Percentiles rank a stretch among this genome's conserved stretches.
These are phyloP conservation scores for Myopa testacea DNA, from an alignment of 2,888 invertebrate species.

Conservation along the genomic window DNA sequence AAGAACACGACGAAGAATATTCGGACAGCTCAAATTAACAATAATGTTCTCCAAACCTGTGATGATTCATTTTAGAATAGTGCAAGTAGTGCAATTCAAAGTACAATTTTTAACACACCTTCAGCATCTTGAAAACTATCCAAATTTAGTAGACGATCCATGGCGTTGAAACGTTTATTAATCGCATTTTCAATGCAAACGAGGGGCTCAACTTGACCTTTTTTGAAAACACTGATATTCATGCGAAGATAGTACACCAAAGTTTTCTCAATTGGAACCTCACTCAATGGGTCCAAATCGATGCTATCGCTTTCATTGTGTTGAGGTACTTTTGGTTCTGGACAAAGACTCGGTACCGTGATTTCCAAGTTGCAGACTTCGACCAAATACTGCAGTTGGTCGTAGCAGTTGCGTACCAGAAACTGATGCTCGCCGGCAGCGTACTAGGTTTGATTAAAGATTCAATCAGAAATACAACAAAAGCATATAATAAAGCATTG, in stretches of 20 bases:
- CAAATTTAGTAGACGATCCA: constrained; percentile 59
- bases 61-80: background rate
- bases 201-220: constrained; percentile 57
- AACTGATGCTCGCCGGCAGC: constrained; percentile 58
- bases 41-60: constrained; percentile 57
- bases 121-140: constrained; percentile 58
- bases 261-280: constrained; percentile 45
- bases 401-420: constrained; percentile 59
- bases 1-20: constrained; percentile 56
- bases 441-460: constrained; percentile 49
- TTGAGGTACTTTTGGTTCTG: constrained; percentile 32
- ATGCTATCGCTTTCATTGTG: constrained; percentile 21
- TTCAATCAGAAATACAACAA: background rate
- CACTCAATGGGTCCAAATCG: constrained; percentile 39
- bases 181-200: constrained; percentile 57
- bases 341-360: constrained; percentile 50
- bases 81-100: too few species aligned
- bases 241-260: constrained; percentile 57
- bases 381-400: constrained; percentile 58
- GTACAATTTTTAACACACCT: constrained; percentile 40
- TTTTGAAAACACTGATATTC: constrained; percentile 57
- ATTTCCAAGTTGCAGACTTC: constrained; percentile 55
- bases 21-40: constrained; percentile 56
- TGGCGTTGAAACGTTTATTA: constrained; percentile 54
- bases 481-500: background rate